Percentiles rank a stretch among this genome's conserved stretches.
Conservation (phyloP, 2,888 invertebrate genomes). For the Choristoneura rosaceana region DNA sequence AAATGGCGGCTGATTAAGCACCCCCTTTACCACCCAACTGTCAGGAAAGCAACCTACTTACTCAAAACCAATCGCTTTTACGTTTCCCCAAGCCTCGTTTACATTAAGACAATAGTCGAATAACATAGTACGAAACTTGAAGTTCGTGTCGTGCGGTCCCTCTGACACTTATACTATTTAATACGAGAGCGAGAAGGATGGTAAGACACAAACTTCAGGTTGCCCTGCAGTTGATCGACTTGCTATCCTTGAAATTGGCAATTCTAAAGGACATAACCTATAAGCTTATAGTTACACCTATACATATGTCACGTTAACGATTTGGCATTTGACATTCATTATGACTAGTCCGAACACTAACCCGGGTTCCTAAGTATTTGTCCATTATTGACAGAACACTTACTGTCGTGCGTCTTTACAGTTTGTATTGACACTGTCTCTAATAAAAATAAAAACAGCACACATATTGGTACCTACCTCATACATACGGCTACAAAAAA, state of each 20-base stretch:
- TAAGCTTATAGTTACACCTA: slow-evolving; percentile 47
- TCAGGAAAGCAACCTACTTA: not conserved
- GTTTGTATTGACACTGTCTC: not conserved
- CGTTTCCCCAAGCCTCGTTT: slow-evolving; percentile 25
- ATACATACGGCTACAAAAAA: not conserved
- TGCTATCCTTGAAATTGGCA: slow-evolving; percentile 7
- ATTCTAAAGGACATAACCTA: slow-evolving; percentile 45
- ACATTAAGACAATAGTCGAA: slow-evolving; percentile 12
- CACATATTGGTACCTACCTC: not conserved
- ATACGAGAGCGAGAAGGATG: too few relatives aligned
- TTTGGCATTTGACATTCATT: slow-evolving; percentile 65
- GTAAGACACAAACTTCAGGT: too few relatives aligned
- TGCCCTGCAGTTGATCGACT: slow-evolving; percentile 18
- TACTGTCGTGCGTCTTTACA: not conserved
- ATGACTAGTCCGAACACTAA: slow-evolving; percentile 50
- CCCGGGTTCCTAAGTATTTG: slow-evolving; percentile 25
- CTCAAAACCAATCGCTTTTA: slow-evolving; percentile 5
- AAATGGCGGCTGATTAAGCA: not conserved
- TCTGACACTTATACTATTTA: too few relatives aligned
- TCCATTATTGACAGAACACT: not conserved
- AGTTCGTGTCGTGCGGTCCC: too few relatives aligned
- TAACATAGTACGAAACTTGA: too few relatives aligned
- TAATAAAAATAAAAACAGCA: not conserved
- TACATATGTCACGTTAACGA: slow-evolving; percentile 57
- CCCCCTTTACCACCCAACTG: not conserved